A percentile compares a stretch with the other conserved stretches of the same genome.
Conservation (phyloP, 2,797 vertebrate genomes). For the Eleutherodactylus coqui region DNA sequence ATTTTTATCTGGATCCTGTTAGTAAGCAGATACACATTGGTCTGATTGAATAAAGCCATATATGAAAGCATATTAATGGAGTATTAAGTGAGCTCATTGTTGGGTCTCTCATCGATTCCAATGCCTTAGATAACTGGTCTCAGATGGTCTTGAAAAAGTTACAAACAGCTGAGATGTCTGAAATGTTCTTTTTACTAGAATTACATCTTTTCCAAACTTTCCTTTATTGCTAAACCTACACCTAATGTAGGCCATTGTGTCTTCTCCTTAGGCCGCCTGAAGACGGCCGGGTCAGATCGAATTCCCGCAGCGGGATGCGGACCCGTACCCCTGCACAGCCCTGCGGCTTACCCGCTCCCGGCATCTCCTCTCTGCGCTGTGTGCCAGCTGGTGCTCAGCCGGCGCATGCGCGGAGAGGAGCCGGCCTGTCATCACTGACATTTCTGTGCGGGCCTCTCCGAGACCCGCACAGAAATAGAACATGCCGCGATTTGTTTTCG, state of each 20-base stretch:
- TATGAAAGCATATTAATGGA: neutral
- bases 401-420: too few relatives aligned
- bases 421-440: too few relatives aligned
- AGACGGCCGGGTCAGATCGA: too few relatives aligned
- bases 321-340: too few relatives aligned
- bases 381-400: too few relatives aligned
- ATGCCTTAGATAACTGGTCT: neutral
- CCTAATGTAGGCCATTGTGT: neutral
- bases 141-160: neutral
- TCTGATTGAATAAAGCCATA: neutral
- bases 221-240: neutral
- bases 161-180: neutral
- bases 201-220: neutral
- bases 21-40: neutral
- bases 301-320: too few relatives aligned
- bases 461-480: too few relatives aligned
- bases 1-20: slow-evolving; percentile 33
- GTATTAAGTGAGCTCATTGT: neutral
- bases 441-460: too few relatives aligned
- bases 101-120: neutral
- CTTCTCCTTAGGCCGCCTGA: too few relatives aligned
- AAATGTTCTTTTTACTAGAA: neutral
- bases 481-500: too few relatives aligned
- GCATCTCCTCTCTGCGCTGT: too few relatives aligned
- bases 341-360: too few relatives aligned